Conservation (phyloP, 1,140 invertebrate species). For the Aporrectodea caliginosa region DNA sequence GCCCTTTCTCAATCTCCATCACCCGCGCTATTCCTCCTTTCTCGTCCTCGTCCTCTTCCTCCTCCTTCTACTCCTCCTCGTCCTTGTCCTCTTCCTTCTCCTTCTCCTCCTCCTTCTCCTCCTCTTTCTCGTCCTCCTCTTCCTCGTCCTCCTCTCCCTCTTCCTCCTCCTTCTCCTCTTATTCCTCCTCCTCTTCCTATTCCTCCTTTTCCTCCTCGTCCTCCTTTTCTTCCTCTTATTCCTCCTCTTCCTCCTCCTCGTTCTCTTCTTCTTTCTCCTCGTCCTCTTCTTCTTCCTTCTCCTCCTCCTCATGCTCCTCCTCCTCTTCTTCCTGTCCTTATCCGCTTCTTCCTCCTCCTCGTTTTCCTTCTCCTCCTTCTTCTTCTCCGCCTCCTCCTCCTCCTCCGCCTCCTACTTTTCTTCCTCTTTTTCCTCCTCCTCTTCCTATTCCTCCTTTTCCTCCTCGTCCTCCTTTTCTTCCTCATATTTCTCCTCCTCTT, state of each 20-base stretch:
- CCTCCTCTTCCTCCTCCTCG: neutral
- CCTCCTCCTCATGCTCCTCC: neutral
- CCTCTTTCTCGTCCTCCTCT: slow-evolving; percentile 12
- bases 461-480: neutral
- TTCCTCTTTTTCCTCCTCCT: slow-evolving; percentile 14
- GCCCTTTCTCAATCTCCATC: too few species aligned
- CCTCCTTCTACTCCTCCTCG: too few species aligned
- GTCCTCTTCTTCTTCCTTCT: neutral
- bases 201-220: slow-evolving; percentile 17
- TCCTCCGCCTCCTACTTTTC: slow-evolving; percentile 15
- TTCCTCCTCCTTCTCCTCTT: slow-evolving; percentile 12
- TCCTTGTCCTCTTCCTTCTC: slow-evolving; percentile 7
- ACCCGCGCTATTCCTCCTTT: too few species aligned
- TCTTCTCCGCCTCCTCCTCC: neutral
- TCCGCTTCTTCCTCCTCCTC: neutral
- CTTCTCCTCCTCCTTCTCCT: slow-evolving; percentile 21
- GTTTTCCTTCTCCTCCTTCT: neutral
- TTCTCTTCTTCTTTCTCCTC: neutral
- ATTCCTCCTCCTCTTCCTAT: slow-evolving; percentile 13
- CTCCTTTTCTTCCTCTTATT: slow-evolving; percentile 10
- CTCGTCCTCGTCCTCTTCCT: neutral
- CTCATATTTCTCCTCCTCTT: neutral
- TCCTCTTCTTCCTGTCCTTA: neutral
- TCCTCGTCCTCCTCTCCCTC: neutral
- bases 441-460: neutral